Conservation (phyloP, 2,797 vertebrate species). For the Ataeniobius toweri region DNA sequence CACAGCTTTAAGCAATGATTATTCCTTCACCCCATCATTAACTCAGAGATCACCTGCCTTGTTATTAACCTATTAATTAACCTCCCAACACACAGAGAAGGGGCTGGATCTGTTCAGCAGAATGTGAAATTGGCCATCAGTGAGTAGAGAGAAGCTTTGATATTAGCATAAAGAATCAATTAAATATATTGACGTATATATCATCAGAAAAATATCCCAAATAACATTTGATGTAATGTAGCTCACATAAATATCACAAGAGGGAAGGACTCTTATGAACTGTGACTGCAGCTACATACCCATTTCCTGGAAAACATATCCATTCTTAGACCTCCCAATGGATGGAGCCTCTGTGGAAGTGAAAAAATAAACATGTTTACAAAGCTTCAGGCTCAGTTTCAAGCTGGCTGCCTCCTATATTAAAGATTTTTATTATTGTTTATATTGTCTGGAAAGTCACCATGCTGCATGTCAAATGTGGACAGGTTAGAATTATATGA, state of each 20-base stretch:
- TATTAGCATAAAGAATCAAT: constrained; percentile 48
- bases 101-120: constrained; percentile 50
- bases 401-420: constrained; percentile 3
- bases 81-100: constrained; percentile 34
- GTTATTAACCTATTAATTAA: constrained; percentile 69
- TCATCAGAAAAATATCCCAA: neutral
- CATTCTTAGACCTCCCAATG: constrained; percentile 85
- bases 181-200: constrained; percentile 16
- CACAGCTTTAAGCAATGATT: constrained; percentile 50
- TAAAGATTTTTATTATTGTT: constrained; percentile 21
- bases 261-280: constrained; percentile 1
- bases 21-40: constrained; percentile 49
- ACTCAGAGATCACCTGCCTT: constrained; percentile 63
- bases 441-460: neutral
- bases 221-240: constrained; percentile 3
- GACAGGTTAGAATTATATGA: neutral
- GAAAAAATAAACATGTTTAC: constrained; percentile 27
- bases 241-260: constrained; percentile 3
- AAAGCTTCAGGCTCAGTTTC: neutral
- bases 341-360: constrained; percentile 78
- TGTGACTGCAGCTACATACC: constrained; percentile 72
- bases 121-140: constrained; percentile 59
- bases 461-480: neutral
- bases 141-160: constrained; percentile 18
- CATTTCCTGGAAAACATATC: constrained; percentile 87